Evolutionary conservation across 2,113 vertebrate species (phyloP), one percentile per base, ranked within the genome.

Genomic region (Mixornis gularis): DNA sequence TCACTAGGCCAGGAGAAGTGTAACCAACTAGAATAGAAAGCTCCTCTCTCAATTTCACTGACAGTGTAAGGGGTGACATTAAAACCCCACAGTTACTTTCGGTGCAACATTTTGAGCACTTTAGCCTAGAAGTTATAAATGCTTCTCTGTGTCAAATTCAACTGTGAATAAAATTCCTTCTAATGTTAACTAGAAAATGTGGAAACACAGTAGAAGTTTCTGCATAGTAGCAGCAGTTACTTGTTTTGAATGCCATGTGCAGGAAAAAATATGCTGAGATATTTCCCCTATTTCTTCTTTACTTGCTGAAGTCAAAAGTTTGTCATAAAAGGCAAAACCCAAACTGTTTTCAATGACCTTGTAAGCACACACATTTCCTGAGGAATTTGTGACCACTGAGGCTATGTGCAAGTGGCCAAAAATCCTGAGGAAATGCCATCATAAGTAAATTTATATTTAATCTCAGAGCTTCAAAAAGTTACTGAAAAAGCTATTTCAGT

Each of bases 311-410:
- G 44, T 83, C 41, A 79, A 62, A 90, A 87, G 34, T 53, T 90
- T 76, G 73, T 93, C 70, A 74, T 83, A 92, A 94, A 93, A 90
- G 65, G 66, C 91, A 93, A 94, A 92, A 25, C 0, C 13, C 41
- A 79, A 68, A 92, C 58, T 53, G 19, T 91, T 90, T 91, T 87
- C 58, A 89, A 58, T 43, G 78, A 87, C 56, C 38, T 63, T 49
- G 13, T 55, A 59, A 59, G 40, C 24, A 69, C 26, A 49, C 38
- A 81, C 8, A 40, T 86, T 94, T 95, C 89, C 90, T 90, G 65
- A 90, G 90, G 80, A 92, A 93, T 94, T 46, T 84, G 60, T 95
- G 80, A 69, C 85, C 78, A 89, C 85, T 58, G 78, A 89, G 34
- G 60, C 48, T 71, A 9, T 46, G 53, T 78, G 66, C 84, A 65